A percentile compares a stretch with the other conserved stretches of the same genome.
Evolutionary conservation across 1,140 invertebrate genomes (phyloP).

Genomic region (Oscheius sp.): DNA sequence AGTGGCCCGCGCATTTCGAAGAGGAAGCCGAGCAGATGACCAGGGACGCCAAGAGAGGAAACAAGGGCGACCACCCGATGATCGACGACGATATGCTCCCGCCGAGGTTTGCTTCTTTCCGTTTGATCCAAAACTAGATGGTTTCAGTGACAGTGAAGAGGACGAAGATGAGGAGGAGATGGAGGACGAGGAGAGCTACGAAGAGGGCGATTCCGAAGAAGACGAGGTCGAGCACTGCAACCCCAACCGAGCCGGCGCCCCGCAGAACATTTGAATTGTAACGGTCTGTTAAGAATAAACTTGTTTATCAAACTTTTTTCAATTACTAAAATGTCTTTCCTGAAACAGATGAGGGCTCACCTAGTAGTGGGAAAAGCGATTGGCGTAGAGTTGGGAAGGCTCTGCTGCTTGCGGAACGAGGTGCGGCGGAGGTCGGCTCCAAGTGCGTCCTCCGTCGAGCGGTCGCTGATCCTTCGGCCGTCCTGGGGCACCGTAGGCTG

Average conservation of each 20-base stretch:
- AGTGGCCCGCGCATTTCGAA: slow-evolving; percentile 38
- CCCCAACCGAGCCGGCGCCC: slow-evolving; percentile 23
- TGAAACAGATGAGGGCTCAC: too few relatives aligned
- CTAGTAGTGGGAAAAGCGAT: slow-evolving; percentile 20
- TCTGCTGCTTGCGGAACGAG: background rate
- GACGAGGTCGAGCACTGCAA: slow-evolving; percentile 23
- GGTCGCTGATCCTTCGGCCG: background rate
- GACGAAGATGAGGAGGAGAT: slow-evolving; percentile 30
- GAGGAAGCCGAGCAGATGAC: slow-evolving; percentile 31
- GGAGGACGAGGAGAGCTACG: slow-evolving; percentile 20
- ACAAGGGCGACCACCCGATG: slow-evolving; percentile 18
- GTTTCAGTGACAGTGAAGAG: slow-evolving; percentile 39
- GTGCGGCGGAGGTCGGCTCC: background rate
- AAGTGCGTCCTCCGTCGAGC: background rate
- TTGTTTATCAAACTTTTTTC: background rate
- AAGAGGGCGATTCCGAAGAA: slow-evolving; percentile 15
- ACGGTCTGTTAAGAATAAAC: background rate
- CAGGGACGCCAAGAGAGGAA: slow-evolving; percentile 21
- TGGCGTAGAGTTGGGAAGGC: slow-evolving; percentile 5
- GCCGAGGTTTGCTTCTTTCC: slow-evolving; percentile 19
- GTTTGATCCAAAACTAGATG: background rate
- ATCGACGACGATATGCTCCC: slow-evolving; percentile 46
- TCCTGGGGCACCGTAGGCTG: background rate
- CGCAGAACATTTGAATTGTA: slow-evolving; percentile 1
- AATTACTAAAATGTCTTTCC: too few relatives aligned